Conservation (phyloP, 30 jellyfish, hydroid and myxozoan species). For the Mastigias papua region DNA sequence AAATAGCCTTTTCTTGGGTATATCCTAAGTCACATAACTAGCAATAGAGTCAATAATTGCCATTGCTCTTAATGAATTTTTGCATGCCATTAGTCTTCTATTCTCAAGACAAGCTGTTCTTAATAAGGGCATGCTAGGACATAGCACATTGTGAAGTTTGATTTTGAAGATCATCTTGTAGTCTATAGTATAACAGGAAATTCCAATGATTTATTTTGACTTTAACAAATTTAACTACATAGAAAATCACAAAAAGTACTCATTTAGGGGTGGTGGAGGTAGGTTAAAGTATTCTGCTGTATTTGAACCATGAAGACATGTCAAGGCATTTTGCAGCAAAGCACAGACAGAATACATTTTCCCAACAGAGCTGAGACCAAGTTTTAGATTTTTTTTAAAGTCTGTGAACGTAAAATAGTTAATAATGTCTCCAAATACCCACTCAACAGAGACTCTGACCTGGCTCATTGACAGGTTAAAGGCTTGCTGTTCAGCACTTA, state of each 20-base stretch:
- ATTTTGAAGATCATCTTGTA: neutral
- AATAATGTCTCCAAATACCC: constrained; percentile 87
- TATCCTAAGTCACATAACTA: neutral
- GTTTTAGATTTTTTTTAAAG: constrained; percentile 76
- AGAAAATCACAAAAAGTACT: constrained; percentile 39
- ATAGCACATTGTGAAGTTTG: neutral
- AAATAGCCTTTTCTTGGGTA: neutral
- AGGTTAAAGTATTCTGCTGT: constrained; percentile 72
- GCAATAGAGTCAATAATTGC: neutral
- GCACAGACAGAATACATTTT: constrained; percentile 71
- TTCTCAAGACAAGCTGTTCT: neutral
- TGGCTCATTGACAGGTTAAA: constrained; percentile 72
- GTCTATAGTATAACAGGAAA: neutral
- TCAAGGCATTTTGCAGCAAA: constrained; percentile 69
- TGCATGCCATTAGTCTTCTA: neutral
- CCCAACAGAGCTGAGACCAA: constrained; percentile 74
- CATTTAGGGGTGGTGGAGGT: constrained; percentile 71
- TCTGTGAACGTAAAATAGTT: constrained; percentile 66
- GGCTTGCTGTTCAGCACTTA: constrained; percentile 59
- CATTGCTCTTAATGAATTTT: neutral
- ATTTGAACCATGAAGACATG: constrained; percentile 74
- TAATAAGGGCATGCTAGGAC: neutral
- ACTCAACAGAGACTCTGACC: constrained; percentile 79
- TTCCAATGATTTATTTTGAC: neutral
- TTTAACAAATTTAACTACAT: neutral